Conservation (phyloP, 2,888 invertebrate species). For the Pegoplata infirma region DNA sequence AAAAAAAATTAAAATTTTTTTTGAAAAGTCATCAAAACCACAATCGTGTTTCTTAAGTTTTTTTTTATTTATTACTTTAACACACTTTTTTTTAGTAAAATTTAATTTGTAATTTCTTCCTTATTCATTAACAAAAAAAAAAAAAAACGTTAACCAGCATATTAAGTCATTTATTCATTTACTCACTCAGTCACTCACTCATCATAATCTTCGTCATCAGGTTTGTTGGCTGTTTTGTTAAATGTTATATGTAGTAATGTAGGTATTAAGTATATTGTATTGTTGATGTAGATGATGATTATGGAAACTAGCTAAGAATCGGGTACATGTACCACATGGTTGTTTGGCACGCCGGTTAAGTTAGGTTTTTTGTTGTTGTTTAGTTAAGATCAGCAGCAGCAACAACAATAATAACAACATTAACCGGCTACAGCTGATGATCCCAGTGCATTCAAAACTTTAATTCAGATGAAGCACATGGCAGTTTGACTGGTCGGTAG, state of each 20-base stretch:
- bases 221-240: slow-evolving; percentile 27
- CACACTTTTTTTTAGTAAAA: slow-evolving; percentile 16
- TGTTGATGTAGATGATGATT: slow-evolving; percentile 41
- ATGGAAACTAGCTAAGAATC: slow-evolving; percentile 61
- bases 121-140: slow-evolving; percentile 22
- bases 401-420: slow-evolving; percentile 24
- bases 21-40: background rate
- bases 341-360: slow-evolving; percentile 57
- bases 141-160: slow-evolving; percentile 21
- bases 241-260: slow-evolving; percentile 22
- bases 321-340: slow-evolving; percentile 59
- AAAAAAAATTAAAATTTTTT: too few species aligned
- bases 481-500: slow-evolving; percentile 64
- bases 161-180: too few species aligned
- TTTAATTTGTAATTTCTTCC: slow-evolving; percentile 8
- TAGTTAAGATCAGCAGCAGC: slow-evolving; percentile 43
- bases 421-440: slow-evolving; percentile 61
- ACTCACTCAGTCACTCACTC: too few species aligned
- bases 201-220: slow-evolving; percentile 48
- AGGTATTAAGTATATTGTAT: too few species aligned
- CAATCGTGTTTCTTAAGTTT: background rate
- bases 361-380: slow-evolving; percentile 37
- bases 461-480: slow-evolving; percentile 62
- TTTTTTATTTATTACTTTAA: background rate
- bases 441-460: slow-evolving; percentile 61